Base-by-base conservation (phyloP, 2,888 invertebrate species). In the Nemotelus nigrinus region DNA sequence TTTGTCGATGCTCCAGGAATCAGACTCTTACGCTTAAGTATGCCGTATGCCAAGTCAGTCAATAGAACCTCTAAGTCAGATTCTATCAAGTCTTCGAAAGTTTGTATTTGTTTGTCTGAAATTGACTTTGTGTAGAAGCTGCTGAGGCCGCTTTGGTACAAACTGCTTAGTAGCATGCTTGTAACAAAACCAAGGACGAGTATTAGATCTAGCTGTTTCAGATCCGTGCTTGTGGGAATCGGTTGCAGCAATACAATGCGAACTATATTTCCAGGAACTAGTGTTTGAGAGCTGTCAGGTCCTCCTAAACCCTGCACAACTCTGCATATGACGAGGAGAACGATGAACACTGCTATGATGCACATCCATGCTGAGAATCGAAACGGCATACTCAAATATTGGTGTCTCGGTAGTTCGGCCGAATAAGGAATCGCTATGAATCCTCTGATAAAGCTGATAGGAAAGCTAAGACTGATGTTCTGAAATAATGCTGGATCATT, bases 41-140 rank as follows among this genome's bases (percentile, higher is more conserved):
- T 25, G 25, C 25, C 25, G 25, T n/a, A 63, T 1, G 63, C 39
- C 63, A 41, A 7, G 39, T 63, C 63, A 10, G 41, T 63, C 45
- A 65, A 45, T 25, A 44, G 3, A 44, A 65, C 47, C 7, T 3
- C 2, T 43, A 65, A 4, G 47, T 55, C n/a, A 6, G 70, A 70
- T 3, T 43, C 8, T 25, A 5, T 43, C 39, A 48, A 53, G 10
- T 70, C 70, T 1, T 41, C 53, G 41, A 39, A 53, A 55, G 70
- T 70, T 41, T 70, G 43, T 0, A 70, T 70, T 70, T 70, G 70
- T 50, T 45, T 70, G n/a, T 47, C 70, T 10, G 70, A 2, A 53
- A 70, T 53, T 3, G 70, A 70, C 41, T 53, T 70, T 8, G 70
- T 70, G 70, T 41, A 70, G 43, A 55, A 70, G 44, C 70, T 70